A percentile compares a stretch with the other conserved stretches of the same genome.
Evolutionary conservation across 2,113 vertebrate species (phyloP).

Genomic region (Eonycteris spelaea): DNA sequence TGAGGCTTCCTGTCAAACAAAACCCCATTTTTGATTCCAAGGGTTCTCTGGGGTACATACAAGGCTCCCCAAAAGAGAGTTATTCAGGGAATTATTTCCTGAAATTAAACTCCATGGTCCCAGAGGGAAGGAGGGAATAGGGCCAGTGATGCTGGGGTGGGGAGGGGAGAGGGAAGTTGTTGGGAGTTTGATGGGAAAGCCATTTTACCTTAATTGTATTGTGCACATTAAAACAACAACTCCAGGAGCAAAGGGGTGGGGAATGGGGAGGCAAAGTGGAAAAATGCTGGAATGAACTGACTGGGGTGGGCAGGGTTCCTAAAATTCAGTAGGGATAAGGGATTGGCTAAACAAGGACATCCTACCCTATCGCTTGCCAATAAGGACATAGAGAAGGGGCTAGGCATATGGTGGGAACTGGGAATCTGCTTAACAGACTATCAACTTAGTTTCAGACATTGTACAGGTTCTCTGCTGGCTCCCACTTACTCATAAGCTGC

Average conservation of each 20-base stretch:
- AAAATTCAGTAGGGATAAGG: neutral
- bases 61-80: neutral
- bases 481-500: neutral
- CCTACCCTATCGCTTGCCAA: neutral
- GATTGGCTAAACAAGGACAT: neutral
- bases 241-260: slow-evolving; percentile 43
- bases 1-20: neutral
- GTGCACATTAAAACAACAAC: slow-evolving; percentile 63
- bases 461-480: neutral
- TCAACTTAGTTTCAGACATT: neutral
- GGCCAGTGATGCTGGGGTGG: neutral
- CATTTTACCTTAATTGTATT: slow-evolving; percentile 79
- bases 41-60: neutral
- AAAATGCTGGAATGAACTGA: slow-evolving; percentile 63
- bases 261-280: slow-evolving; percentile 21
- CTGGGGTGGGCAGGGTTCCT: neutral
- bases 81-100: slow-evolving; percentile 60
- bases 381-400: neutral
- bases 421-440: neutral
- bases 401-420: neutral
- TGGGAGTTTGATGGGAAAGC: slow-evolving; percentile 68
- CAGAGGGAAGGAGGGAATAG: neutral
- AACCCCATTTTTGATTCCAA: neutral
- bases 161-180: neutral
- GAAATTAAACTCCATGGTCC: slow-evolving; percentile 53